These are phyloP conservation scores for Schlechtendalia chinensis DNA, from an alignment of 1,140 invertebrate genomes.

Conservation along the genomic window DNA sequence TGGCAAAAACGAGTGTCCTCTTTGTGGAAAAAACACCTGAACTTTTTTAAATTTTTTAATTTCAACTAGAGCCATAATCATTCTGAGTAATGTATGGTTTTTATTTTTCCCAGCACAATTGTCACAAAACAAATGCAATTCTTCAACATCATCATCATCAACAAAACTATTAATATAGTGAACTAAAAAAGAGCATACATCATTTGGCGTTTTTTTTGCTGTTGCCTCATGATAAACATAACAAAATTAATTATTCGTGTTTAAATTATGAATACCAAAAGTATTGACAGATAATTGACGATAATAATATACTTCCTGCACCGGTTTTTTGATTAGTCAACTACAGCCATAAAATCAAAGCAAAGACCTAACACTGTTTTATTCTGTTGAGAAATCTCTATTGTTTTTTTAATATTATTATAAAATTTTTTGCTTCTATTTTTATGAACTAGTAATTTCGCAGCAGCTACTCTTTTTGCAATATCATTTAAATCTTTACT, in stretches of 20 bases:
- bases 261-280: slow-evolving; percentile 54
- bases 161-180: slow-evolving; percentile 52
- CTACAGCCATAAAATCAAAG: slow-evolving; percentile 49
- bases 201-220: slow-evolving; percentile 54
- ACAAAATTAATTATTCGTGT: slow-evolving; percentile 52
- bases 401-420: slow-evolving; percentile 52
- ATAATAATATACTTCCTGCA: too few relatives aligned
- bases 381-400: slow-evolving; percentile 2
- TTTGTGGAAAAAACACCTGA: too few relatives aligned
- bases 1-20: too few relatives aligned
- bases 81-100: too few relatives aligned
- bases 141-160: slow-evolving; percentile 11
- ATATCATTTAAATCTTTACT: too few relatives aligned
- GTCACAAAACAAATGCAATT: slow-evolving; percentile 52
- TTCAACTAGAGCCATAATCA: too few relatives aligned
- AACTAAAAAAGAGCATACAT: slow-evolving; percentile 53
- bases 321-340: slow-evolving; percentile 51
- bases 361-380: slow-evolving; percentile 17
- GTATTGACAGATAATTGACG: slow-evolving; percentile 54
- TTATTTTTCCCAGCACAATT: slow-evolving; percentile 54
- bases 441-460: too few relatives aligned
- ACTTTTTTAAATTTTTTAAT: slow-evolving; percentile 47
- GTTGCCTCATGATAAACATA: too few relatives aligned
- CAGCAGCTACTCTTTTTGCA: too few relatives aligned
- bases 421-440: too few relatives aligned